Evolutionary conservation across 2,888 invertebrate species (phyloP), one percentile per base, ranked within the genome.

Genomic region (Synergus itoensis): DNA sequence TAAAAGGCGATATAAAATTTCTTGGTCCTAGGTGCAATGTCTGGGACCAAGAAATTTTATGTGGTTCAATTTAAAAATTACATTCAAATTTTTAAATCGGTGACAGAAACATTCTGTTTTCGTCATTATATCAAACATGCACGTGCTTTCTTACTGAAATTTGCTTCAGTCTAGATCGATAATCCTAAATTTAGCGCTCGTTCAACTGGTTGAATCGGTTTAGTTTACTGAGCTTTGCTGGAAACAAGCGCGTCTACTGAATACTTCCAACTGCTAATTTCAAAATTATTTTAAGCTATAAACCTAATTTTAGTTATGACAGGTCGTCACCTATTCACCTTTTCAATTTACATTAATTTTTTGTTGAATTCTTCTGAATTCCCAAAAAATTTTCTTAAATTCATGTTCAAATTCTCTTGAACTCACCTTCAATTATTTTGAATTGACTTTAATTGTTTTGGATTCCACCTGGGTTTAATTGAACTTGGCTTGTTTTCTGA

Each of bases 121-220:
- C 4, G 1, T 21, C 11, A 16, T n/a, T 12, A 28, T 36, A 48
- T 36, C 36, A 21, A 69, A 73, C 36, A n/a, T 48, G 48, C 16
- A 16, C 28, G 53, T 53, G 69, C 69, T 73, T 69, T 73, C 69
- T 48, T 73, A 28, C 4, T 53, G 16, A 73, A 73, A 73, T 73
- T 73, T 48, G 8, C 28, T 73, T 1, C 12, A 67, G 43, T n/a
- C 53, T 73, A 36, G 18, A 67, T 73, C 69, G 69, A 73, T 73
- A 48, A 28, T 73, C 69, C 48, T 73, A 73, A 73, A 73, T 73
- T 73, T 73, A 73, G 69, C 69, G 16, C 28, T 48, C 28, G 48
- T 73, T 21, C 60, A 73, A 73, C 48, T 73, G 69, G 48, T 73
- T 36, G 48, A 36, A 73, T 73, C 36, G 48, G 69, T 73, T 73